Conservation (phyloP, 1,140 invertebrate species). For the Drosophila leontia region DNA sequence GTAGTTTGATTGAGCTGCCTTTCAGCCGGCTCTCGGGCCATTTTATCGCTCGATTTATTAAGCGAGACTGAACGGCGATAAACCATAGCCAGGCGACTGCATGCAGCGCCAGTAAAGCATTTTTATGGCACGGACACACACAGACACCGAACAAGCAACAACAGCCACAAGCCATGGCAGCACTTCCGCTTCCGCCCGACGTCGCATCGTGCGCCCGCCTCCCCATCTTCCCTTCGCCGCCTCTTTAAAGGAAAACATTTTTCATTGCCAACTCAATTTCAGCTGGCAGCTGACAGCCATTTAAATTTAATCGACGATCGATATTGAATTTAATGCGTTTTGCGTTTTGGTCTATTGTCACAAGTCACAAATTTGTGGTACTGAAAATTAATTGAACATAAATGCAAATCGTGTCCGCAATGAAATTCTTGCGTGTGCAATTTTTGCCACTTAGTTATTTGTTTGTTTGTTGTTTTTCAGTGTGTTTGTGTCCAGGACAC, state of each 20-base stretch:
- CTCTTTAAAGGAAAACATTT: conserved; percentile 21
- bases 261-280: conserved; percentile 23
- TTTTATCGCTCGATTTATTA: conserved; percentile 65
- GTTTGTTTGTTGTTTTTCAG: conserved; percentile 1
- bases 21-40: conserved; percentile 32
- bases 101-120: conserved; percentile 51
- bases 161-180: conserved; percentile 51
- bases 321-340: conserved; percentile 22
- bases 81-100: conserved; percentile 48
- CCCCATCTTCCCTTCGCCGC: neutral
- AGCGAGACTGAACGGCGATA: conserved; percentile 45
- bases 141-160: conserved; percentile 30
- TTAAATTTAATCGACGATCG: conserved; percentile 38
- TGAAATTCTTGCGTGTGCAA: conserved; percentile 1
- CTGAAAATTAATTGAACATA: conserved; percentile 17
- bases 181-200: conserved; percentile 55
- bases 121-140: conserved; percentile 43
- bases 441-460: conserved; percentile 1
- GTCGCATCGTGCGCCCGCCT: neutral
- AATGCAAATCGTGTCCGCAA: conserved; percentile 12
- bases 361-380: conserved; percentile 3
- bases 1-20: conserved; percentile 52
- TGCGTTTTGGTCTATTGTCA: conserved; percentile 9
- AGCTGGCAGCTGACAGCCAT: conserved; percentile 2
- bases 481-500: neutral